These are phyloP conservation scores for Enteromius radiatus DNA, from an alignment of 2,797 vertebrate genomes.

Conservation along the genomic window DNA sequence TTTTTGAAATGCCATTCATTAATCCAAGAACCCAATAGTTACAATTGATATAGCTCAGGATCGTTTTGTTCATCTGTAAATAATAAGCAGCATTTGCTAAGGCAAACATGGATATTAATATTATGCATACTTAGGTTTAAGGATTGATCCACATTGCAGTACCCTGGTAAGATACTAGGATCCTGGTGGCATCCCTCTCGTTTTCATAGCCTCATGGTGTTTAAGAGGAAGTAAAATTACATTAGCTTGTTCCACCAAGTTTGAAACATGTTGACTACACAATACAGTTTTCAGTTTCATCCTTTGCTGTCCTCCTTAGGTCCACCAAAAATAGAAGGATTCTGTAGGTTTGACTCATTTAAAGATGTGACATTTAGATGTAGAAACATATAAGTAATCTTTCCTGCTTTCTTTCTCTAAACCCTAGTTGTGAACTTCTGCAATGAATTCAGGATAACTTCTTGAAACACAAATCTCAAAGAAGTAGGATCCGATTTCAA, in stretches of 20 bases:
- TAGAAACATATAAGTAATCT: neutral
- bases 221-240: neutral
- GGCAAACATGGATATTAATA: constrained; percentile 7
- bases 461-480: neutral
- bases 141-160: neutral
- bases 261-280: neutral
- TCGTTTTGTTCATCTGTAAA: constrained; percentile 25
- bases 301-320: constrained; percentile 71
- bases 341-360: neutral
- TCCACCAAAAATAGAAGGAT: constrained; percentile 73
- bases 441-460: neutral
- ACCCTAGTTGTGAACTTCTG: neutral
- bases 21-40: constrained; percentile 19
- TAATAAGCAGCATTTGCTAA: neutral
- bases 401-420: neutral
- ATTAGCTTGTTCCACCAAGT: neutral
- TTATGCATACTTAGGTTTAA: neutral
- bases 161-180: neutral
- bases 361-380: neutral
- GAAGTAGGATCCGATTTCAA: neutral
- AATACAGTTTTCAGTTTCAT: neutral
- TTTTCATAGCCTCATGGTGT: neutral
- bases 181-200: neutral
- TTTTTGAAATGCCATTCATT: constrained; percentile 26
- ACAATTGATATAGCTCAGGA: constrained; percentile 1